These are phyloP conservation scores for Eumacrocentrus americanus DNA, from an alignment of 2,888 invertebrate species.

Conservation along the genomic window DNA sequence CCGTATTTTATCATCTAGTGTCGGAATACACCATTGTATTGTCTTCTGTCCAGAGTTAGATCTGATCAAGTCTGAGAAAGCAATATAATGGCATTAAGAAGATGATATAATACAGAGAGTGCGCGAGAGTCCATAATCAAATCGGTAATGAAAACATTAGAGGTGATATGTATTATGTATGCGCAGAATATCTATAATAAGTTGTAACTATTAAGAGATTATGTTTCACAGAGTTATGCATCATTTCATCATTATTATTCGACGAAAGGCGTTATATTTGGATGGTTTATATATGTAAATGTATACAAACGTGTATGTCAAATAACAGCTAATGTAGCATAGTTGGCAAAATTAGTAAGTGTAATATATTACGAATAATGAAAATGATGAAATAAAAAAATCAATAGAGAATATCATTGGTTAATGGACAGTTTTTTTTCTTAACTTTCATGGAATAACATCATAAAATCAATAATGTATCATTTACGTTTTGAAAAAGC, in stretches of 20 bases:
- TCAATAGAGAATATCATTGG: background rate
- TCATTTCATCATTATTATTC: background rate
- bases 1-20: background rate
- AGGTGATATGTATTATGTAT: background rate
- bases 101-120: background rate
- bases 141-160: background rate
- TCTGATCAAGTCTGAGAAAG: background rate
- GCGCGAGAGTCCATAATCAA: background rate
- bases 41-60: background rate
- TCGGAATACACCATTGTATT: background rate
- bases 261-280: constrained; percentile 40
- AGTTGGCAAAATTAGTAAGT: constrained; percentile 39
- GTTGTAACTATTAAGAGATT: background rate
- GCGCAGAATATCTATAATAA: background rate
- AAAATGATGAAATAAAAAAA: constrained; percentile 21
- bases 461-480: background rate
- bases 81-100: background rate
- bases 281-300: constrained; percentile 42
- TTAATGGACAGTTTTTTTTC: background rate
- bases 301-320: constrained; percentile 36
- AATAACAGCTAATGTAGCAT: constrained; percentile 37
- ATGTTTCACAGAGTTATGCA: background rate
- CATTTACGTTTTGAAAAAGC: constrained; percentile 32
- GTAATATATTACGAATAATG: constrained; percentile 41
- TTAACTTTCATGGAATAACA: too few species aligned